phyloP scores from a whole-genome alignment of 2,888 invertebrate genomes.

The Psococerastis gibbosa region DNA sequence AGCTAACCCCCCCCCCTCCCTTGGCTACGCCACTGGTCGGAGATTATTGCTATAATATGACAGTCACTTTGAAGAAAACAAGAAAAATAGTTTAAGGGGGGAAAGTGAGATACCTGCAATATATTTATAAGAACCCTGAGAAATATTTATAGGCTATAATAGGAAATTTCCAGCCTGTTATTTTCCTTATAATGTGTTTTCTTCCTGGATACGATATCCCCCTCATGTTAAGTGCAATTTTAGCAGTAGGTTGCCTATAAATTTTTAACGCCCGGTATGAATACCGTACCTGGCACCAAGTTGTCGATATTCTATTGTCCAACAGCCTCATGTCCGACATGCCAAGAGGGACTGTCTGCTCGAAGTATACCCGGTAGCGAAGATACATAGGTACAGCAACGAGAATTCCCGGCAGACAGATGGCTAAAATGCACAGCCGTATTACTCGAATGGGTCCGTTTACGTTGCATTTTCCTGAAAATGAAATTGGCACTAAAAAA shows the following conservation, averaged over 20 bases:
- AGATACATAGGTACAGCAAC: conserved; percentile 49
- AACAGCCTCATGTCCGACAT: conserved; percentile 58
- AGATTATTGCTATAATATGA: no score
- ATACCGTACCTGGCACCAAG: conserved; percentile 62
- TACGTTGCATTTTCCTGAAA: conserved; percentile 16
- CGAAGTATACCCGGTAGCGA: conserved; percentile 47
- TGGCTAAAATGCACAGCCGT: conserved; percentile 40
- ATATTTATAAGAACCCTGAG: no score
- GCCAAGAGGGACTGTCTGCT: conserved; percentile 50
- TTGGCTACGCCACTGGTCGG: no score
- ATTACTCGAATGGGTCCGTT: conserved; percentile 38
- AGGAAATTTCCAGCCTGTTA: conserved; percentile 11
- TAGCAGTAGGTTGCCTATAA: conserved; percentile 14
- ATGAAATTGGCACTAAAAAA: no score
- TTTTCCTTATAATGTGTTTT: conserved; percentile 3
- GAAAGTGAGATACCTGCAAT: no score
- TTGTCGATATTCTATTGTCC: conserved; percentile 52
- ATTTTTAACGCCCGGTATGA: conserved; percentile 10
- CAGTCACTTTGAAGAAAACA: no score
- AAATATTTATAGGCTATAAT: no score
- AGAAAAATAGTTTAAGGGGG: no score
- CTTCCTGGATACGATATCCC: no score
- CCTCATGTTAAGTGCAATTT: no score
- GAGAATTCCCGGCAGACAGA: conserved; percentile 44
- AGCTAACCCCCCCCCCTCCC: no score